Base-by-base conservation (phyloP, 2,797 vertebrate species). In the Parauchenoglanis ngamensis region DNA sequence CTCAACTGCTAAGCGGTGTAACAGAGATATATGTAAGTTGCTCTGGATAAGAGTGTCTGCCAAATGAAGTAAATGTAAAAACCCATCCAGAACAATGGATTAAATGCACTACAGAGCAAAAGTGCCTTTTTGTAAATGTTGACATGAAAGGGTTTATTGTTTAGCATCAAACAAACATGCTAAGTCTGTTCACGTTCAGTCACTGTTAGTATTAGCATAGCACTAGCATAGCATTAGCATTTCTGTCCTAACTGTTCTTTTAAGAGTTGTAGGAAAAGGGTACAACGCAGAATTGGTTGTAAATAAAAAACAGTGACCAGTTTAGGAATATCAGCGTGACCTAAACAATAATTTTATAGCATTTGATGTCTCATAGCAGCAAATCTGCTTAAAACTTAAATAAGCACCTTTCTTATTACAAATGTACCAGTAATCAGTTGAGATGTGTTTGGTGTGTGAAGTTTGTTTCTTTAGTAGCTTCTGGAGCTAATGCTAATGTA, bases 401-500 rank as follows among this genome's bases (percentile, higher is more conserved):
- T n/a, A 17, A 44, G 35, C 57, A 79, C 57, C 28, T 4, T 19
- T n/a, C 23, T 15, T 79, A 21, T 8, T 61, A 61, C 11, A 40
- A 13, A 79, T 57, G 31, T 28, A 21, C n/a, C 23, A 1, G 1
- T 1, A 17, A 56, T 52, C 44, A 52, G 23, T 23, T 25, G 31
- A 40, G 31, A 25, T 44, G 49, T 35, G 35, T 80, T 80, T 11
- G 2, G 31, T 25, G 21, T 40, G 28, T 59, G 23, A 81, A 4
- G 56, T 81, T 79, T 13, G 28, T 31, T 40, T 46, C 23, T 7
- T 15, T 44, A 44, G 7, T 52, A 46, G 25, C 40, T 67, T 65
- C 61, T 49, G 61, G 46, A 83, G 46, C 63, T 52, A 23, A 19
- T 81, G 79, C 79, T 81, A 81, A 81, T 63, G 57, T 81, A 63